Evolutionary conservation across 2,797 vertebrate genomes (phyloP), one percentile per base, ranked within the genome.

Genomic region (Clarias fuscus): DNA sequence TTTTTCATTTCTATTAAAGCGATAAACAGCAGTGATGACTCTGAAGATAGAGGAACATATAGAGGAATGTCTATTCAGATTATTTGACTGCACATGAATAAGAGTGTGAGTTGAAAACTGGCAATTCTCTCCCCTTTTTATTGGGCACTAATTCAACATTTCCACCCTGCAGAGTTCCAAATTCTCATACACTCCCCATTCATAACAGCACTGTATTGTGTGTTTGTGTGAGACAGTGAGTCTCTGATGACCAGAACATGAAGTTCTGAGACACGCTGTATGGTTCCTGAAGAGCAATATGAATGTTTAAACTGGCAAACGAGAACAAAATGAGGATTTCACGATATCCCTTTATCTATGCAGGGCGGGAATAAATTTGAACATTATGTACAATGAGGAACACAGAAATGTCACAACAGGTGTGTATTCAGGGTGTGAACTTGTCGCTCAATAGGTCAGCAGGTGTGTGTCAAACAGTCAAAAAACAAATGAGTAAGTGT

Each of bases 201-300:
- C 10, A 14, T 40, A 73, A 73, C 7, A 70, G 5, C 37, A 11
- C 18, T 71, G 68, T 4, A 43, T 43, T 82, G 40, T 48, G 30
- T 43, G 43, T 48, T 40, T 73, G 68, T 7, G 5, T 48, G 40
- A 27, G 43, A 75, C 72, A 53, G 40, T n/a, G 72, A 17, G 48
- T 53, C 72, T 76, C 72, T 76, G 27, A 56, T 76, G 48, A 27
- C 14, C 71, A 73, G 43, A 0, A 14, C 71, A 53, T 56, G 2
- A 3, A 17, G 2, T 48, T 48, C 37, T 72, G 20, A 37, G 33
- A 17, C 1, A 1, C 71, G 6, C 40, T n/a, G 43, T 14, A 53
- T 53, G 2, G 72, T 75, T 73, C 53, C 72, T 76, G 43, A 76
- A 76, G 72, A 76, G 15, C 14, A 76, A 56, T 48, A 76, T 76